A percentile compares a stretch with the other conserved stretches of the same genome.
Conservation (phyloP, 1,140 invertebrate genomes). For the Macrosteles quadrilineatus region DNA sequence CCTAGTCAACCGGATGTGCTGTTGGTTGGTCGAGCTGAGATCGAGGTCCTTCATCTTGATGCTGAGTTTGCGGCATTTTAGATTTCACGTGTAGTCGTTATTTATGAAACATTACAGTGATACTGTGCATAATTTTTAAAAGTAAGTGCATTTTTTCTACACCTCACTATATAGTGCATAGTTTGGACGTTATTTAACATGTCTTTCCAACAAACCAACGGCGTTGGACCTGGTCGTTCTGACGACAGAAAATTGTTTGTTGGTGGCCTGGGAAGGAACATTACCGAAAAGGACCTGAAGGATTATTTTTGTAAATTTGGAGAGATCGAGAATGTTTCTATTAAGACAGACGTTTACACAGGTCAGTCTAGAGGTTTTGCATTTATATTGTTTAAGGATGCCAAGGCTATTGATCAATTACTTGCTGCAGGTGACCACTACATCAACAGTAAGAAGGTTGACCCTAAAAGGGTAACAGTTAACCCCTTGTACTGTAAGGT, state of each 20-base stretch:
- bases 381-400: slow-evolving; percentile 66
- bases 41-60: slow-evolving; percentile 21
- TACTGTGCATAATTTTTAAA: neutral
- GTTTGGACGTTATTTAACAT: neutral
- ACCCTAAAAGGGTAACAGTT: slow-evolving; percentile 64
- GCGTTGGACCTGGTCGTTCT: slow-evolving; percentile 51
- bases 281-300: slow-evolving; percentile 58
- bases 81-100: slow-evolving; percentile 2
- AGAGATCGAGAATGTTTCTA: slow-evolving; percentile 62
- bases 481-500: slow-evolving; percentile 59
- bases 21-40: neutral
- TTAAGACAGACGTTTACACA: slow-evolving; percentile 65
- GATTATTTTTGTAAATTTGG: slow-evolving; percentile 66
- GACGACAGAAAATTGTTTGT: slow-evolving; percentile 57
- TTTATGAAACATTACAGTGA: neutral
- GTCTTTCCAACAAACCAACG: slow-evolving; percentile 23
- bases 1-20: slow-evolving; percentile 7
- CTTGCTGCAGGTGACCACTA: slow-evolving; percentile 46
- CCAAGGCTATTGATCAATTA: slow-evolving; percentile 59
- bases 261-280: slow-evolving; percentile 54
- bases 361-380: slow-evolving; percentile 67
- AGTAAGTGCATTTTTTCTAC: no score
- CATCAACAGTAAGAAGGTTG: slow-evolving; percentile 66
- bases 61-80: slow-evolving; percentile 21
- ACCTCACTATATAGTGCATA: no score